phyloP scores from a whole-genome alignment of 2,113 vertebrate genomes.

The Neopipo cinnamomea region DNA sequence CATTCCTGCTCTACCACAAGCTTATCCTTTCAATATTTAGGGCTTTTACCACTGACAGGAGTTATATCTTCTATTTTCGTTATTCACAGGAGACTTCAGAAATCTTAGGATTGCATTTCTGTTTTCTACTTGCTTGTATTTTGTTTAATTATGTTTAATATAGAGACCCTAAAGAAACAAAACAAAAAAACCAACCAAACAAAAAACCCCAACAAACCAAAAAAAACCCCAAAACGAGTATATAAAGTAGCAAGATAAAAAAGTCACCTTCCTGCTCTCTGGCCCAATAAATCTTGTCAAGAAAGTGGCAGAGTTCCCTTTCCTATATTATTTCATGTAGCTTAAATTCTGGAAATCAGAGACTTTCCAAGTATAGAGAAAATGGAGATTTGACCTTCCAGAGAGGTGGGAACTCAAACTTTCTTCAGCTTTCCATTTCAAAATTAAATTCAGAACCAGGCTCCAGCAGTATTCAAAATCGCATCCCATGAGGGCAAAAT shows the following conservation, averaged over 20 bases:
- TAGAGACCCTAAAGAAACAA: background rate
- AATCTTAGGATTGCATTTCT: background rate
- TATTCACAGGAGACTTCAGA: background rate
- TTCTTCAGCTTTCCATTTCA: background rate
- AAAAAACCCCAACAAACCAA: background rate
- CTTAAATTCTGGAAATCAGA: background rate
- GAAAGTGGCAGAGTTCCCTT: background rate
- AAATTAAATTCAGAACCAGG: background rate
- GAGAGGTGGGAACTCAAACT: background rate
- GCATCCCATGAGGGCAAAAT: background rate
- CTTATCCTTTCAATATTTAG: background rate
- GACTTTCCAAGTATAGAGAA: background rate
- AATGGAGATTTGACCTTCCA: background rate
- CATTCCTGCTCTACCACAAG: background rate
- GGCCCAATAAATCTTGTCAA: background rate
- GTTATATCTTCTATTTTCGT: background rate
- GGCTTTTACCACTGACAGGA: background rate
- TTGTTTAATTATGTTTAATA: background rate
- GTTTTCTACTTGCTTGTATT: background rate
- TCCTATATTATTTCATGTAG: background rate
- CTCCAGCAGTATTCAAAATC: background rate
- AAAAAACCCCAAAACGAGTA: too few relatives aligned
- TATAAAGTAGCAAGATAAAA: background rate
- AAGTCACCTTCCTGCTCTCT: background rate
- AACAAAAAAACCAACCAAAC: too few relatives aligned